These are phyloP conservation scores for Aethina tumida DNA, from an alignment of 1,140 invertebrate genomes.

Conservation along the genomic window DNA sequence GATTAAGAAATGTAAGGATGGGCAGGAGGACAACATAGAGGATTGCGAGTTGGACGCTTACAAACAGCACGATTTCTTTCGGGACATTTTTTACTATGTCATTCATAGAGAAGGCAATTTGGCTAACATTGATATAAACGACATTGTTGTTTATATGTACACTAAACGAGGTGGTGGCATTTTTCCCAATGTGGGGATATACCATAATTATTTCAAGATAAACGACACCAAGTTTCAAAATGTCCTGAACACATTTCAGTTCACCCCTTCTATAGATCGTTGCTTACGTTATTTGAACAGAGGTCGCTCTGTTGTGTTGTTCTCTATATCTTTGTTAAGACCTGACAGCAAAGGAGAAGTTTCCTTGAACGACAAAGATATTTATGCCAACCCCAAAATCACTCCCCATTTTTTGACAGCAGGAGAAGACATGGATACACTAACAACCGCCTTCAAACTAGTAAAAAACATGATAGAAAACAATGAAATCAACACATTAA, in stretches of 20 bases:
- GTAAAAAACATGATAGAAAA: too few species aligned
- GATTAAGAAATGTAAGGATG: conserved; percentile 11
- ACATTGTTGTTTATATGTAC: conserved; percentile 15
- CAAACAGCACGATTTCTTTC: conserved; percentile 14
- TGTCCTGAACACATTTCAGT: conserved; percentile 6
- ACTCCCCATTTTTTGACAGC: not conserved
- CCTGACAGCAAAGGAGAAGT: not conserved
- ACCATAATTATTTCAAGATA: conserved; percentile 20
- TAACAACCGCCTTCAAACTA: too few species aligned
- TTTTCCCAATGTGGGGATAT: conserved; percentile 14
- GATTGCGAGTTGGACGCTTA: conserved; percentile 8
- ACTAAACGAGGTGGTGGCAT: conserved; percentile 9
- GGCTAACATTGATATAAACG: conserved; percentile 16
- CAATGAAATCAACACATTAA: not conserved
- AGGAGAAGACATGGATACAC: too few species aligned
- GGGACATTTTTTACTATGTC: conserved; percentile 19
- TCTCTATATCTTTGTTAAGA: not conserved
- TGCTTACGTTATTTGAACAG: conserved; percentile 5
- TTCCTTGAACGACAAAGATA: conserved; percentile 1
- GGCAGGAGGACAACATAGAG: conserved; percentile 2
- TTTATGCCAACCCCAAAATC: not conserved
- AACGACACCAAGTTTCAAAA: conserved; percentile 10
- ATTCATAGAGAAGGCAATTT: conserved; percentile 17
- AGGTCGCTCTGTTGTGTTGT: not conserved
- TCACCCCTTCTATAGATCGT: conserved; percentile 2